Conservation (phyloP, 2,888 invertebrate genomes). For the Lacanobia oleracea region DNA sequence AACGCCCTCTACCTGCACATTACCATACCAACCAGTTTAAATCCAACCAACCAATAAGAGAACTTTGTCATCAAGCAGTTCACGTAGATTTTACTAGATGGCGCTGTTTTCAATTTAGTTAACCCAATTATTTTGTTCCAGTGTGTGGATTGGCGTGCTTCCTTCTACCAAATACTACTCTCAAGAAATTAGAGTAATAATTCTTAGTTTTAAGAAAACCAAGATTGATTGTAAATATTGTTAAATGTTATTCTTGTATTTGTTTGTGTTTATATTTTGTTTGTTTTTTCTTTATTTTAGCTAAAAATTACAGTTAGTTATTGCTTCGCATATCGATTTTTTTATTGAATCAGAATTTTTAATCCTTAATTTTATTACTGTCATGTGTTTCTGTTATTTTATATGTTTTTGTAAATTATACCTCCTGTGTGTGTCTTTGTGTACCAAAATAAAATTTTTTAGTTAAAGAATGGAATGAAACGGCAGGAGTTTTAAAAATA, state of each 20-base stretch:
- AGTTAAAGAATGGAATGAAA: constrained; percentile 67
- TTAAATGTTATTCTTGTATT: constrained; percentile 4
- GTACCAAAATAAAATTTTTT: constrained; percentile 48
- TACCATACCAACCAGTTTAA: neutral
- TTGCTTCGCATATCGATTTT: neutral
- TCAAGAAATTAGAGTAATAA: constrained; percentile 86
- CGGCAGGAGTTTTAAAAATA: constrained; percentile 82
- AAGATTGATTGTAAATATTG: constrained; percentile 34
- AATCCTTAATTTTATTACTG: neutral
- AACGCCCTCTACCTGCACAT: constrained; percentile 23
- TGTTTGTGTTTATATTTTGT: constrained; percentile 4
- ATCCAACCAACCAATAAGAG: constrained; percentile 10
- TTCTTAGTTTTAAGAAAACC: constrained; percentile 7
- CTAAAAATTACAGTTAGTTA: neutral
- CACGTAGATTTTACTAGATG: constrained; percentile 41
- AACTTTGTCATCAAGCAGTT: constrained; percentile 2
- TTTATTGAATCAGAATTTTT: neutral
- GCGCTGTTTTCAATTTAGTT: constrained; percentile 40
- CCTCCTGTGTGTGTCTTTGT: constrained; percentile 12
- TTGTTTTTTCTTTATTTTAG: neutral
- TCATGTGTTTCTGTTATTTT: constrained; percentile 6
- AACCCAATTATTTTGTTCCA: constrained; percentile 71
- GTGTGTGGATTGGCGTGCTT: constrained; percentile 81
- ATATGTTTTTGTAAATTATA: neutral
- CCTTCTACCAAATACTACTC: constrained; percentile 84